A percentile compares a stretch with the other conserved stretches of the same genome.
These are phyloP conservation scores for Arnoldichthys spilopterus DNA, from an alignment of 2,797 vertebrate genomes.

Conservation along the genomic window DNA sequence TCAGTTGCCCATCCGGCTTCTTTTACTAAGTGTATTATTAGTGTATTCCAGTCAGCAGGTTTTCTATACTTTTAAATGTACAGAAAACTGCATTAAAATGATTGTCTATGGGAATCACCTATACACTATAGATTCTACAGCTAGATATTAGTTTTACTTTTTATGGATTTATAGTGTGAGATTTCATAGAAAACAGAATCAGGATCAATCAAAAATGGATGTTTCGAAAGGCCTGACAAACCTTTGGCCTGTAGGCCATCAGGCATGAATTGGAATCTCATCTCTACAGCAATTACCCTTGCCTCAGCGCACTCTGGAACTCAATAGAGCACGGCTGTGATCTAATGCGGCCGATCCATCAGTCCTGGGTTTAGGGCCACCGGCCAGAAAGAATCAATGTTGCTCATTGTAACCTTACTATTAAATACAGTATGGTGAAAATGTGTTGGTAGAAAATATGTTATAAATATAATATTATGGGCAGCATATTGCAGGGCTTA, in stretches of 20 bases:
- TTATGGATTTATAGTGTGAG: not conserved
- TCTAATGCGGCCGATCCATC: slow-evolving; percentile 42
- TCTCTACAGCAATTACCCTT: slow-evolving; percentile 66
- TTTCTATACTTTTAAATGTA: not conserved
- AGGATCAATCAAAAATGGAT: slow-evolving; percentile 66
- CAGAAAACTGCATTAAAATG: not conserved
- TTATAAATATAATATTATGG: not conserved
- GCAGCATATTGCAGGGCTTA: not conserved
- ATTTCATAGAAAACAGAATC: slow-evolving; percentile 65
- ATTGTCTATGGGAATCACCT: not conserved
- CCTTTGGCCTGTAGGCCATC: slow-evolving; percentile 68
- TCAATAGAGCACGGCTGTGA: slow-evolving; percentile 62
- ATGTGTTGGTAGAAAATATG: not conserved
- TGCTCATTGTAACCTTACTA: not conserved
- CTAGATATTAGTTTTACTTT: too few species aligned
- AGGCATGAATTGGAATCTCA: slow-evolving; percentile 65
- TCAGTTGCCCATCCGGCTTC: too few species aligned
- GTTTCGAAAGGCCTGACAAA: slow-evolving; percentile 68
- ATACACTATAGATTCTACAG: not conserved
- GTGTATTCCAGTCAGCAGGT: too few species aligned
- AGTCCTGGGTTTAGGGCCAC: slow-evolving; percentile 39
- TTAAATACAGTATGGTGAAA: not conserved
- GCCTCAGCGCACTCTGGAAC: slow-evolving; percentile 57
- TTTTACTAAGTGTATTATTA: too few species aligned
- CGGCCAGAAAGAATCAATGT: slow-evolving; percentile 22